phyloP scores from a whole-genome alignment of 2,113 vertebrate species.

The Talpa occidentalis region DNA sequence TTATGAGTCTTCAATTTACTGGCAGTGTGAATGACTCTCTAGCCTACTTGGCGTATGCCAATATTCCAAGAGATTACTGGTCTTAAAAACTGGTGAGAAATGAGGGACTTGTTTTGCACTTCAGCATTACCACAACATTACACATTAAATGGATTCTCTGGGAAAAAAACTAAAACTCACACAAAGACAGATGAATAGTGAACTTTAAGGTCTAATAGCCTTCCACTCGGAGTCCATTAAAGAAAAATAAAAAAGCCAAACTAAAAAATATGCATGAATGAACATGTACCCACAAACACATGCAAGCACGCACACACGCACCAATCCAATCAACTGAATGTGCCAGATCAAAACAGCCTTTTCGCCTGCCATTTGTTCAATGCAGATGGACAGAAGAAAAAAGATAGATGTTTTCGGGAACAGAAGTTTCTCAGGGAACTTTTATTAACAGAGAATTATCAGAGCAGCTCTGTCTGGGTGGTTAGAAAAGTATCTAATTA shows the following conservation, averaged over 20 bases:
- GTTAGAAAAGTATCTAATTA: constrained; percentile 58
- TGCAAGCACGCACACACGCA: neutral
- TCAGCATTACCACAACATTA: neutral
- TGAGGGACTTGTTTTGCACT: neutral
- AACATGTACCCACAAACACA: neutral
- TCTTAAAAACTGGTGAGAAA: constrained; percentile 16
- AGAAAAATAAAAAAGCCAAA: constrained; percentile 37
- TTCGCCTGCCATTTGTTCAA: constrained; percentile 45
- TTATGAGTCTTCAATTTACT: neutral
- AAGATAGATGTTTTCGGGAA: neutral
- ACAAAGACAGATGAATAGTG: neutral
- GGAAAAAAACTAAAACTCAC: constrained; percentile 43
- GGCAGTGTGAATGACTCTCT: neutral
- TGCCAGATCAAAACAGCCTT: constrained; percentile 43
- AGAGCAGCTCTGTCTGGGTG: constrained; percentile 1
- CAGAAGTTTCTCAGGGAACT: constrained; percentile 50
- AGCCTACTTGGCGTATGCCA: neutral
- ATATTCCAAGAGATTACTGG: neutral
- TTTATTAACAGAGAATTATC: constrained; percentile 53
- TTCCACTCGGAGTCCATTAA: neutral
- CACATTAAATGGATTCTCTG: neutral
- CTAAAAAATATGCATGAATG: neutral
- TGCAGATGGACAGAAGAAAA: constrained; percentile 68
- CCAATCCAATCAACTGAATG: neutral
- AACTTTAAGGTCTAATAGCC: neutral